These are phyloP conservation scores for Microtus pennsylvanicus DNA, from an alignment of 2,113 vertebrate species.

Conservation along the genomic window DNA sequence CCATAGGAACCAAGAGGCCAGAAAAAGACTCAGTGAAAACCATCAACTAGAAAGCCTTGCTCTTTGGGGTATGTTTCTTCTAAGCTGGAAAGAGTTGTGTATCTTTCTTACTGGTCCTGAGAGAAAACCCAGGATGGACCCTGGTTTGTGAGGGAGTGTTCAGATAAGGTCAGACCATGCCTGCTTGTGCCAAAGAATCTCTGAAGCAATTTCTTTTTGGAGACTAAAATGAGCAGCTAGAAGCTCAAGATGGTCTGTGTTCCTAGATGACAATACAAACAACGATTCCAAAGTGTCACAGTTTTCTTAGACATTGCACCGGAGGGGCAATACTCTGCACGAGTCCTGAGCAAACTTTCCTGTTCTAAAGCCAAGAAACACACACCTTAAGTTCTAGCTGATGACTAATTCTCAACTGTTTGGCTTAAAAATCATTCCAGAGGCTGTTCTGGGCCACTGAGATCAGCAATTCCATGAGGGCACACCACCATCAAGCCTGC, in stretches of 20 bases:
- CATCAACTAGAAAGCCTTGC: background rate
- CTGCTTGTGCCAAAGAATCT: background rate
- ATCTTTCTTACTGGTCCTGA: background rate
- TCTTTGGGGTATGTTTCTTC: background rate
- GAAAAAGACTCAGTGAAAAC: background rate
- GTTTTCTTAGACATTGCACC: background rate
- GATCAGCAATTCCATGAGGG: slow-evolving; percentile 66
- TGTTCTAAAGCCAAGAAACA: slow-evolving; percentile 57
- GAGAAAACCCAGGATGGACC: background rate
- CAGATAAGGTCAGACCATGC: background rate
- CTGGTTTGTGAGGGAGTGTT: background rate
- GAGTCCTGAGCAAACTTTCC: slow-evolving; percentile 26
- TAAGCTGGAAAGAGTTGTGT: slow-evolving; percentile 5
- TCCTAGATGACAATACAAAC: background rate
- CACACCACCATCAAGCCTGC: slow-evolving; percentile 30
- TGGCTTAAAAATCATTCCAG: slow-evolving; percentile 73
- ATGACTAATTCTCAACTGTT: slow-evolving; percentile 71
- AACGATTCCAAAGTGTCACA: background rate
- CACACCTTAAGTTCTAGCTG: slow-evolving; percentile 67
- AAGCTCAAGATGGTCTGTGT: background rate
- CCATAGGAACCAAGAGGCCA: background rate
- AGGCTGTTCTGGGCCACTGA: slow-evolving; percentile 58
- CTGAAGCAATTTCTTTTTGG: slow-evolving; percentile 33
- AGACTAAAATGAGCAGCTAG: slow-evolving; percentile 39
- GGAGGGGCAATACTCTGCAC: background rate